phyloP scores from a whole-genome alignment of 2,888 invertebrate species.

The Drosophila nr. medialis region DNA sequence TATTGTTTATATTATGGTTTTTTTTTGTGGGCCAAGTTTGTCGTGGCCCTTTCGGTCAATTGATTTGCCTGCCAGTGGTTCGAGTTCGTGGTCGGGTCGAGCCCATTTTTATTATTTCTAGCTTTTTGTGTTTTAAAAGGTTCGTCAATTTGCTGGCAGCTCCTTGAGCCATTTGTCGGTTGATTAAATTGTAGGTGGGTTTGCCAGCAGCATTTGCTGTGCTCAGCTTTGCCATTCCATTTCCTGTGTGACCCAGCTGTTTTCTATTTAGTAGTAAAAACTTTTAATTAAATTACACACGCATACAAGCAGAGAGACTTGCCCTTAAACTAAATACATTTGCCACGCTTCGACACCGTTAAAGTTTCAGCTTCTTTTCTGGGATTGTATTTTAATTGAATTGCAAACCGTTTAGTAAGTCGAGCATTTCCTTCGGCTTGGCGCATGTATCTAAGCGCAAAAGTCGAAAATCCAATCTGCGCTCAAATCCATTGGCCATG shows the following conservation, averaged over 20 bases:
- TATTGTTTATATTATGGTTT: constrained; percentile 50
- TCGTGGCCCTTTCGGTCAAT: constrained; percentile 66
- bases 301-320: not conserved
- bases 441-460: constrained; percentile 28
- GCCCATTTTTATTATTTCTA: constrained; percentile 37
- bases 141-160: constrained; percentile 48
- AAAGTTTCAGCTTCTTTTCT: constrained; percentile 27
- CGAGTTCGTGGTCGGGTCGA: constrained; percentile 48
- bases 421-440: constrained; percentile 8
- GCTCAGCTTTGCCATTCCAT: constrained; percentile 39
- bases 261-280: constrained; percentile 47
- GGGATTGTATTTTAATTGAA: constrained; percentile 67
- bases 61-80: constrained; percentile 58
- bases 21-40: constrained; percentile 59
- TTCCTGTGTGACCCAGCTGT: constrained; percentile 60
- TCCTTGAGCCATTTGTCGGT: constrained; percentile 52
- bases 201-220: constrained; percentile 20
- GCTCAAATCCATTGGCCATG: constrained; percentile 54
- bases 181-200: constrained; percentile 58
- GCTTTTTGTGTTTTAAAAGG: constrained; percentile 17
- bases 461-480: constrained; percentile 71
- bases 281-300: constrained; percentile 73
- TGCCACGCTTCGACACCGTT: constrained; percentile 51
- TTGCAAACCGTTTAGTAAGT: constrained; percentile 44
- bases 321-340: constrained; percentile 15